Evolutionary conservation across 2,797 vertebrate genomes (phyloP).

Genomic region (Cirrhinus molitorella): DNA sequence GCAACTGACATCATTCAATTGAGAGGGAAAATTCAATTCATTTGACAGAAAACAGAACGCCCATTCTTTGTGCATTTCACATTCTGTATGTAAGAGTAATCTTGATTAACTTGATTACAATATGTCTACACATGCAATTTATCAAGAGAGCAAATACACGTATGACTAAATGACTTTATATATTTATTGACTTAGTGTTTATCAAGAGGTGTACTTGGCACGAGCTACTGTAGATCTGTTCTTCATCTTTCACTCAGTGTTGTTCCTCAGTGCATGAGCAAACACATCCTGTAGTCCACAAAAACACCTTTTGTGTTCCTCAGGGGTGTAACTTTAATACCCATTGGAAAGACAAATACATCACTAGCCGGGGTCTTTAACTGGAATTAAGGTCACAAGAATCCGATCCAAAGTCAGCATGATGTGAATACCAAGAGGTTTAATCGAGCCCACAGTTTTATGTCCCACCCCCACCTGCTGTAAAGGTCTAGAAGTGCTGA

Average conservation of each 20-base stretch:
- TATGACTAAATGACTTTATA: not conserved
- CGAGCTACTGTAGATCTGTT: constrained; percentile 29
- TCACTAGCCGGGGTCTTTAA: constrained; percentile 33
- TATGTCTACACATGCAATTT: not conserved
- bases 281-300: constrained; percentile 45
- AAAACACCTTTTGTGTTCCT: constrained; percentile 39
- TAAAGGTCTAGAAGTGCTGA: not conserved
- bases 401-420: constrained; percentile 22
- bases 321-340: constrained; percentile 46
- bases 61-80: not conserved
- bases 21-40: constrained; percentile 11
- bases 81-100: not conserved
- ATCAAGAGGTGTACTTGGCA: constrained; percentile 21
- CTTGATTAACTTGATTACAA: not conserved
- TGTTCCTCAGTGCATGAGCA: constrained; percentile 32
- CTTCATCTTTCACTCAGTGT: constrained; percentile 16
- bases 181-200: constrained; percentile 22
- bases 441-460: not conserved
- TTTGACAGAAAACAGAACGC: not conserved
- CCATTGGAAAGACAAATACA: constrained; percentile 47
- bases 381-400: constrained; percentile 33
- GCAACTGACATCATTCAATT: constrained; percentile 15
- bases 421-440: not conserved
- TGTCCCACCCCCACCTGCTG: not conserved
- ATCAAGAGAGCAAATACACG: not conserved